Evolutionary conservation across 2,113 vertebrate genomes (phyloP), one percentile per base, ranked within the genome.

Genomic region (Oceanodroma tethys): DNA sequence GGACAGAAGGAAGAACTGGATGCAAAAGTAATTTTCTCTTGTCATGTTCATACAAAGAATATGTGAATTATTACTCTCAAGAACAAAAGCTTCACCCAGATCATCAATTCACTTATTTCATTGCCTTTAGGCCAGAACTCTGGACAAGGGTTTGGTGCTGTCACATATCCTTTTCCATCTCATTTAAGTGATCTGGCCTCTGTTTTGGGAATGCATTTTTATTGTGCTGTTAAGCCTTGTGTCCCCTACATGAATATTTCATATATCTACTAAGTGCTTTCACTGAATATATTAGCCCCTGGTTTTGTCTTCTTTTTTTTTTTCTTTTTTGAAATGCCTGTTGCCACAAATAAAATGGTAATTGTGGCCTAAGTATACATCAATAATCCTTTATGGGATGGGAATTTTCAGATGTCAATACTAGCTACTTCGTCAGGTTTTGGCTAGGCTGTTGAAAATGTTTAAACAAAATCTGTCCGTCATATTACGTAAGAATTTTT

Each of bases 171-270:
- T 97, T 97, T 97, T 97, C 95, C 93, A 96, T 96, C 95, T 96
- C 96, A 97, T 97, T 97, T 96, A 96, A 97, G 96, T 95, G 93
- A 94, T 97, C 93, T 96, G 95, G 95, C 88, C 92, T 83, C 81
- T 86, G 96, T 96, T 97, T 97, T 95, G 95, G 90, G 97, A 95
- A 96, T 85, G 73, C 65, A 87, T 94, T 97, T 96, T 96, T 96
- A 97, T 92, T 95, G 67, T 93, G 81, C 90, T 83, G 90, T 93
- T 86, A 97, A 95, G 85, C 71, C 79, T 75, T 88, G 79, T 95
- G 82, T 96, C 94, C 74, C 88, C 71, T 81, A 79, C 94, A 97
- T 97, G 96, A 97, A 97, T 97, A 97, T 97, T 97, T 97, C 92
- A 97, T 97, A 81, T 90, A 88, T 68, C 88, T 81, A 74, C 83